A percentile compares a stretch with the other conserved stretches of the same genome.
phyloP scores from a whole-genome alignment of 2,113 vertebrate species.

The Takifugu flavidus region DNA sequence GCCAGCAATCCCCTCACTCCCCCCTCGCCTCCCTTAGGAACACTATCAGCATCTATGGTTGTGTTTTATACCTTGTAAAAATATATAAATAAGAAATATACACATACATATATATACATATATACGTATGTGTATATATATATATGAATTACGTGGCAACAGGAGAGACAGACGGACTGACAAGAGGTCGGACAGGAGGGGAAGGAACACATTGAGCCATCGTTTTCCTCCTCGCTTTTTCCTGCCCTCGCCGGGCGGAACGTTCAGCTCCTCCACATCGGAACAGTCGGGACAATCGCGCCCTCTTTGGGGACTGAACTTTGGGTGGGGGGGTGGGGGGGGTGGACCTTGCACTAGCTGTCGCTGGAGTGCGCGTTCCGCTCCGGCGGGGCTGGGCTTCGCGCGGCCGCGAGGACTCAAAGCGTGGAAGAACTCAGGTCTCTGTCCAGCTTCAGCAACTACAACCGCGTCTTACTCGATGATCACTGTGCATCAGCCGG shows the following conservation, averaged over 20 bases:
- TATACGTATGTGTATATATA: constrained; percentile 52
- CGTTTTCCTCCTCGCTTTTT: constrained; percentile 47
- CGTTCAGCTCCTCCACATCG: constrained; percentile 36
- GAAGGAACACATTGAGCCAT: constrained; percentile 56
- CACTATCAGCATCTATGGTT: constrained; percentile 48
- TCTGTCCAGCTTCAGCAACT: constrained; percentile 53
- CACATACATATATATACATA: constrained; percentile 45
- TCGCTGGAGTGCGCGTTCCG: constrained; percentile 34
- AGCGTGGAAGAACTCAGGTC: constrained; percentile 58
- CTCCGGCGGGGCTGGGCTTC: constrained; percentile 31
- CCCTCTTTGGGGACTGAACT: constrained; percentile 48
- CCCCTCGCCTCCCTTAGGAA: constrained; percentile 4
- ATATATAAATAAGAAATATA: constrained; percentile 69
- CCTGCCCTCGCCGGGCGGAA: constrained; percentile 23
- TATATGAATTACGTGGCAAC: constrained; percentile 38
- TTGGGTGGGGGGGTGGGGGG: constrained; percentile 4
- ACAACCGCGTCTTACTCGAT: constrained; percentile 56
- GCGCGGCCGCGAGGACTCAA: constrained; percentile 46
- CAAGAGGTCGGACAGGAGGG: constrained; percentile 38
- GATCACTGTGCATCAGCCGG: constrained; percentile 59
- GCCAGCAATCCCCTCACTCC: constrained; percentile 15
- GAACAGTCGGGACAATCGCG: constrained; percentile 57
- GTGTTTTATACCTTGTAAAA: constrained; percentile 79
- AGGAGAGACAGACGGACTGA: constrained; percentile 49
- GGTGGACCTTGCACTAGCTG: constrained; percentile 62